These are phyloP conservation scores for Drosophila silvestris DNA, from an alignment of 2,888 invertebrate genomes.

Conservation along the genomic window DNA sequence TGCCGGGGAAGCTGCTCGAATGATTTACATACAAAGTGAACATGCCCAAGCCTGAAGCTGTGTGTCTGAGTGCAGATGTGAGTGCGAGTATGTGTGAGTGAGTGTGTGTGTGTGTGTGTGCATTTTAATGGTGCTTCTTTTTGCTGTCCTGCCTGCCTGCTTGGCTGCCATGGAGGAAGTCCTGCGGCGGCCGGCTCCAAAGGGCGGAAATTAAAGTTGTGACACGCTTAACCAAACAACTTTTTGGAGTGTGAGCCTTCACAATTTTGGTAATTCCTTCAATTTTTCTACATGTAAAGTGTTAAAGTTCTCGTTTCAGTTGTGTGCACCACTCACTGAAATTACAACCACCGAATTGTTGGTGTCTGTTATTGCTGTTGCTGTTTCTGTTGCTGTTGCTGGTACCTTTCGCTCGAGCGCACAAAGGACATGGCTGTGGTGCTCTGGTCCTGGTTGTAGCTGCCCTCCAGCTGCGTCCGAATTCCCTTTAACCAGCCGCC, in stretches of 20 bases:
- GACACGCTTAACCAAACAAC: conserved; percentile 71
- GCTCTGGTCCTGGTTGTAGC: conserved; percentile 38
- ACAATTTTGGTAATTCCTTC: conserved; percentile 52
- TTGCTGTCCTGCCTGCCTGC: conserved; percentile 27
- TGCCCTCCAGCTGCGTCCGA: conserved; percentile 73
- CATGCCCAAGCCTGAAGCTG: conserved; percentile 60
- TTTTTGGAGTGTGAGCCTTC: conserved; percentile 44
- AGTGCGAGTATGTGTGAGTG: conserved; percentile 14
- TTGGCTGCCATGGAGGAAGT: conserved; percentile 47
- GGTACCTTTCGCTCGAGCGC: conserved; percentile 68
- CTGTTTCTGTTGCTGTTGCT: conserved; percentile 31
- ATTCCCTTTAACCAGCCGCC: conserved; percentile 58
- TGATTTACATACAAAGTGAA: conserved; percentile 80
- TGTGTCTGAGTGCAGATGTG: conserved; percentile 22
- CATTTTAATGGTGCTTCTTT: conserved; percentile 48
- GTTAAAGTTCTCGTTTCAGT: conserved; percentile 51
- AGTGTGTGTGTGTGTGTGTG: conserved; percentile 32
- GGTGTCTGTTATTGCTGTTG: conserved; percentile 35
- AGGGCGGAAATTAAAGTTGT: conserved; percentile 75
- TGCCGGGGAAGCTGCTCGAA: conserved; percentile 60
- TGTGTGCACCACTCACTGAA: conserved; percentile 58
- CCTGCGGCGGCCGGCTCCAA: conserved; percentile 59
- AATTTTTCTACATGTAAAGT: conserved; percentile 53
- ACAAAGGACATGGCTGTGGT: conserved; percentile 64
- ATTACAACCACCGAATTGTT: conserved; percentile 69